Conservation (phyloP, 1,140 invertebrate species). For the Paraescarpia echinospica region DNA sequence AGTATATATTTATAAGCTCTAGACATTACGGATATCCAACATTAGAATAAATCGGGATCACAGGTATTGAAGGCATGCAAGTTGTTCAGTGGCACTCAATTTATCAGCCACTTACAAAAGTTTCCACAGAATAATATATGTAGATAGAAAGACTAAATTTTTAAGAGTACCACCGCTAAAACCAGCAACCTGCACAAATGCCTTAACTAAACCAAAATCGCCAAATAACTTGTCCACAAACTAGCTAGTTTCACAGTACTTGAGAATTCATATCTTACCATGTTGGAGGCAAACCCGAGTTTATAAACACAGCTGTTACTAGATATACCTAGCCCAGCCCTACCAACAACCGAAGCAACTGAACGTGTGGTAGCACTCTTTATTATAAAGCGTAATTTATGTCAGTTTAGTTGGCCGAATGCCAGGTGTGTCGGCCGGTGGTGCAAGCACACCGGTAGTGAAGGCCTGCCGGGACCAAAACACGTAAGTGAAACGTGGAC, state of each 20-base stretch:
- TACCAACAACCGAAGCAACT: neutral
- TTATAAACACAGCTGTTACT: neutral
- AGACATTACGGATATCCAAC: too few relatives aligned
- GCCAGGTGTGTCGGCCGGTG: neutral
- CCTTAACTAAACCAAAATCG: neutral
- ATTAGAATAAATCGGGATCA: too few relatives aligned
- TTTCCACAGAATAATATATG: neutral
- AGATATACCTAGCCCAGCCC: neutral
- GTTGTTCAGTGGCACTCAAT: too few relatives aligned
- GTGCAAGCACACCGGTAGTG: neutral
- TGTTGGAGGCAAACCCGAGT: neutral
- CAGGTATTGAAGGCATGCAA: too few relatives aligned
- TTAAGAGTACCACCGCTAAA: neutral
- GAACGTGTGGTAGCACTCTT: neutral
- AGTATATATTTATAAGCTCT: too few relatives aligned
- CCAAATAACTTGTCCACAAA: neutral
- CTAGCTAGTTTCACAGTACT: neutral
- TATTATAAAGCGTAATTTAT: neutral
- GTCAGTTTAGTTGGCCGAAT: neutral
- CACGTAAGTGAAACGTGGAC: slow-evolving; percentile 8
- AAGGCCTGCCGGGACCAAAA: neutral
- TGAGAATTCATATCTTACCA: neutral
- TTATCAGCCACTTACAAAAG: too few relatives aligned
- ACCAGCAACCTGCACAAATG: neutral
- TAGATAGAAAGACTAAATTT: neutral